Conservation (phyloP, 2,113 vertebrate species). For the Larimichthys polyactis region DNA sequence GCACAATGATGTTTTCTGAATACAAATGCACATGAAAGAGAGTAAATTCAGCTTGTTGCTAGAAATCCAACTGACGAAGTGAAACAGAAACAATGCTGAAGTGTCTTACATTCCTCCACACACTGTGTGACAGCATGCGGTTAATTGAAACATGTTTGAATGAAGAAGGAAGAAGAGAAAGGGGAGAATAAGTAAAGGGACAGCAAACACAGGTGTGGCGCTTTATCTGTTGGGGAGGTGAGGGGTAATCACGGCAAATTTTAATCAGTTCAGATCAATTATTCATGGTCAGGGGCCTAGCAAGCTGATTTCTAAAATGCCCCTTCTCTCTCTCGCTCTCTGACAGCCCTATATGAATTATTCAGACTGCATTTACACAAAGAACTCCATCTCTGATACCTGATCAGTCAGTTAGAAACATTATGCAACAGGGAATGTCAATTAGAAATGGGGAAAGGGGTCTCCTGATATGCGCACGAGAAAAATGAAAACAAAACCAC, state of each 20-base stretch:
- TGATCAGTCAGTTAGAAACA: conserved; percentile 86
- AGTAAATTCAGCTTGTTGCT: neutral
- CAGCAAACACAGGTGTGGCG: conserved; percentile 84
- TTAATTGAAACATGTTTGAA: conserved; percentile 57
- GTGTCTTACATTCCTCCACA: conserved; percentile 23
- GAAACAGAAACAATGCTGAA: neutral
- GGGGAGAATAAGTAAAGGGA: conserved; percentile 72
- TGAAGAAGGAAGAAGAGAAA: conserved; percentile 44
- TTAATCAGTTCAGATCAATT: conserved; percentile 89
- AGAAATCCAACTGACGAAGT: neutral
- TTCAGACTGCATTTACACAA: conserved; percentile 86
- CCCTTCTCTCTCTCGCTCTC: conserved; percentile 69
- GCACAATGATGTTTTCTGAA: conserved; percentile 36
- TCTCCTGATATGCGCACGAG: conserved; percentile 61
- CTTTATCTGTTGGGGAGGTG: conserved; percentile 82
- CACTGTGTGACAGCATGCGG: conserved; percentile 18
- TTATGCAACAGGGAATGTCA: conserved; percentile 84
- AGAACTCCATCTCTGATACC: conserved; percentile 85
- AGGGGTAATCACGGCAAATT: conserved; percentile 87
- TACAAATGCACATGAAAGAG: conserved; percentile 31
- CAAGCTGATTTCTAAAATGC: conserved; percentile 83
- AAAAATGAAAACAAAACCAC: conserved; percentile 58
- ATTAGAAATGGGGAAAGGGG: conserved; percentile 74
- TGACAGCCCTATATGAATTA: conserved; percentile 85
- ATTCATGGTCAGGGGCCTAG: conserved; percentile 87